These are phyloP conservation scores for Acanthaster planci DNA, from an alignment of 35 echinoderm and acorn worm genomes.

Conservation along the genomic window DNA sequence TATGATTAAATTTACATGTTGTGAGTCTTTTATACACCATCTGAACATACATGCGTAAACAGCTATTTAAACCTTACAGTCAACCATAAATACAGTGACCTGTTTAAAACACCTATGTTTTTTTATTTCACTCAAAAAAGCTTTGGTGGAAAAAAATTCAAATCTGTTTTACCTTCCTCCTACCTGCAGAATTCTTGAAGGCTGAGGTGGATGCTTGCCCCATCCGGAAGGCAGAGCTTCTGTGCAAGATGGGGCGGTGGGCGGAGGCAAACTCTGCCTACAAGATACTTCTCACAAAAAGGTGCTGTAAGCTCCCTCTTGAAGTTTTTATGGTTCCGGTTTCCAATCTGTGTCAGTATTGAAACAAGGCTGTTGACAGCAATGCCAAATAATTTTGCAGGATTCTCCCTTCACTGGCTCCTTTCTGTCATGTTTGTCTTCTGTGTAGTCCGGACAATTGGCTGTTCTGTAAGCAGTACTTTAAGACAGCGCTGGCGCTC, in stretches of 20 bases:
- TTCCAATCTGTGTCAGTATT: no score
- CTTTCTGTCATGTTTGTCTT: no score
- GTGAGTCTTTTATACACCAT: no score
- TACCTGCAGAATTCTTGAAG: conserved; percentile 55
- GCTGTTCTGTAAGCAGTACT: conserved; percentile 81
- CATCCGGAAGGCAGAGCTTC: conserved; percentile 65
- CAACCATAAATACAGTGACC: no score
- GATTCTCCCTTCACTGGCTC: not conserved
- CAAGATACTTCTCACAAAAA: conserved; percentile 54
- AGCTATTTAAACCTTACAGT: no score
- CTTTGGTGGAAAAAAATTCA: no score
- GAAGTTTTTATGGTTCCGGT: not conserved
- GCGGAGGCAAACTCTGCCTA: conserved; percentile 80
- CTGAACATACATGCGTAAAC: no score
- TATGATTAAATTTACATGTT: no score
- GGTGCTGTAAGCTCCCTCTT: conserved; percentile 45
- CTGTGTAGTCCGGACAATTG: conserved; percentile 85
- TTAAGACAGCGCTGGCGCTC: conserved; percentile 76
- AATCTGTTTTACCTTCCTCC: not conserved
- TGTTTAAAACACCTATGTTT: no score
- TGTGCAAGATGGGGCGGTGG: conserved; percentile 82
- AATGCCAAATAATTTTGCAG: no score
- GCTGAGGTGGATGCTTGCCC: conserved; percentile 48
- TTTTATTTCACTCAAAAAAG: no score
- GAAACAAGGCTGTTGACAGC: no score